Base-by-base conservation (phyloP, 1,140 invertebrate genomes). In the Cyclargus thomasi region DNA sequence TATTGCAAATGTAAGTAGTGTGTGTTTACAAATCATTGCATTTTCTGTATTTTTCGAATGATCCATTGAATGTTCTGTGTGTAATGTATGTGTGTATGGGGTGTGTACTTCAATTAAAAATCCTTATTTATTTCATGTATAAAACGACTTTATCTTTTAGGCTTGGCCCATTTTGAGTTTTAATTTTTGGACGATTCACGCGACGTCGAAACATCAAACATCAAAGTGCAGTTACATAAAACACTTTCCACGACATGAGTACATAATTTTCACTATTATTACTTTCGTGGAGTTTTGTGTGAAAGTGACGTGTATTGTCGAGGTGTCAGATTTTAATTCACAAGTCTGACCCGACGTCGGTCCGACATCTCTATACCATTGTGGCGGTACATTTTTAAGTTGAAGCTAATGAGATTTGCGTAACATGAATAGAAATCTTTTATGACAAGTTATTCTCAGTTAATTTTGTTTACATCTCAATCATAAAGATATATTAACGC, bases 291-390 rank as follows among this genome's bases (percentile, higher is more conserved):
- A 47, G 11, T 47, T 47, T 47, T 22, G 47, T 69, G 76, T 74
- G 74, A 77, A 77, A 78, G 76, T 70, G 53, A 57, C 18, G 20
- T 59, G 55, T 77, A 74, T 75, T 78, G 69, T 74, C 71, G 68
- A 68, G 77, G 76, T 79, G 68, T 39, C 69, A 66, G 75, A 68
- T 79, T 75, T 74, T 63, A 76, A 75, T 74, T 73, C 67, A 67
- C 68, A 71, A 65, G 70, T 70, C 70, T 83, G 81, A 81, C 78
- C 75, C 71, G 74, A 66, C 69, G 73, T 78, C 80, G 75, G 73
- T 80, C 72, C 78, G 70, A 77, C 78, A 74, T 76, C 74, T 73
- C 75, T 77, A 77, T 59, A 20, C 55, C 75, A 84, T 75, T 70
- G 53, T 59, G 55, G 3, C 18, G 18, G 18, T 59, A 55, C 20